Percentiles rank a stretch among this genome's conserved stretches.
Evolutionary conservation across 2,797 vertebrate genomes (phyloP).

Genomic region (Acanthurus leucopareius): DNA sequence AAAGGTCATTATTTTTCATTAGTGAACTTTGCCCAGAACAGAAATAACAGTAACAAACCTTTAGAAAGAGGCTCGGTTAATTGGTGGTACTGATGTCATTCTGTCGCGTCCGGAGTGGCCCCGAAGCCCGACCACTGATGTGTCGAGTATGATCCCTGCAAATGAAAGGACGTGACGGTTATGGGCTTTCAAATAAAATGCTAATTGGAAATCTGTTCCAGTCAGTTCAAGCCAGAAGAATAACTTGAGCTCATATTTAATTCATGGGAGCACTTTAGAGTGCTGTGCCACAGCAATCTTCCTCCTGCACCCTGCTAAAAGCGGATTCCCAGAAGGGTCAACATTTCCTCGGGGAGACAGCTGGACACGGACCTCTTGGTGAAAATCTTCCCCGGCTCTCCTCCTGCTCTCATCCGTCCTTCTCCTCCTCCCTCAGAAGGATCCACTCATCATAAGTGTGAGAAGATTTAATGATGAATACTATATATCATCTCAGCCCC

Average conservation of each 20-base stretch:
- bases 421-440: slow-evolving; percentile 10
- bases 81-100: slow-evolving; percentile 10
- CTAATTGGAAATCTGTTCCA: slow-evolving; percentile 80
- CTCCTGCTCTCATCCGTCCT: slow-evolving; percentile 13
- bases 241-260: slow-evolving; percentile 81
- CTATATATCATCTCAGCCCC: slow-evolving; percentile 19
- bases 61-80: not conserved
- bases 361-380: slow-evolving; percentile 51
- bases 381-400: slow-evolving; percentile 16
- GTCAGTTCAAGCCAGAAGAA: slow-evolving; percentile 70
- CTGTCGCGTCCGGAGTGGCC: slow-evolving; percentile 7
- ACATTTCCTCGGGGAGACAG: slow-evolving; percentile 55
- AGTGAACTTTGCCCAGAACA: not conserved
- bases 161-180: slow-evolving; percentile 59
- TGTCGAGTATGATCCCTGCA: slow-evolving; percentile 59
- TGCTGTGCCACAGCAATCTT: slow-evolving; percentile 57
- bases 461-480: slow-evolving; percentile 23
- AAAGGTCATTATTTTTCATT: not conserved
- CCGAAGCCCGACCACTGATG: slow-evolving; percentile 40
- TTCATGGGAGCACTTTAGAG: slow-evolving; percentile 72
- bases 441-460: slow-evolving; percentile 26
- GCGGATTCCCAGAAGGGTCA: slow-evolving; percentile 64
- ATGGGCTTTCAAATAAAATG: slow-evolving; percentile 76
- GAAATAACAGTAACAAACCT: slow-evolving; percentile 25
- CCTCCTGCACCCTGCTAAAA: slow-evolving; percentile 62